A percentile compares a stretch with the other conserved stretches of the same genome.
Evolutionary conservation across 2,113 vertebrate species (phyloP).

Genomic region (Aplodontia rufa): DNA sequence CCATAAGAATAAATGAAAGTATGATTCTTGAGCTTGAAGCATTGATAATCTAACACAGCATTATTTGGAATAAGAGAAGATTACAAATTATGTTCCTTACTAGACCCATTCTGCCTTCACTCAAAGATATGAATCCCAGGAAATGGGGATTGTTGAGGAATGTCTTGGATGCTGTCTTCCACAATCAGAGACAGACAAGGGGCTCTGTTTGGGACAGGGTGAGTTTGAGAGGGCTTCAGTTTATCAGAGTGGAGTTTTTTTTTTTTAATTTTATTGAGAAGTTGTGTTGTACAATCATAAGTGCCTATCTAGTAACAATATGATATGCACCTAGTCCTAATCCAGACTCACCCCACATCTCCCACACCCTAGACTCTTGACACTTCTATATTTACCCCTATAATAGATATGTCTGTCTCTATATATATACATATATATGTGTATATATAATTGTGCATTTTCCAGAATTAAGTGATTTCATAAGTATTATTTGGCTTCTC

Average conservation of each 20-base stretch:
- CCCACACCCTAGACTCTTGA: no score
- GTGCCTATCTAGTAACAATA: no score
- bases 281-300: no score
- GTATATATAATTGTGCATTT: no score
- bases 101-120: not conserved
- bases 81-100: not conserved
- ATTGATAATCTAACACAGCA: not conserved
- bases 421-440: no score
- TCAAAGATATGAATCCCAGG: not conserved
- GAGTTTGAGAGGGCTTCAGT: not conserved
- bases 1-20: not conserved
- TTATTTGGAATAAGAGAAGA: not conserved
- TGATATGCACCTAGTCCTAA: no score
- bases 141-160: accelerated
- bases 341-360: no score
- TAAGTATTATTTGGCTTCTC: no score
- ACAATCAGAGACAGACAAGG: not conserved
- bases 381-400: no score
- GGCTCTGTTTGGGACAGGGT: not conserved
- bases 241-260: not conserved
- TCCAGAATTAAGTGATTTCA: no score
- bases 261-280: no score
- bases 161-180: not conserved
- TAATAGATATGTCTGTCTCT: no score
- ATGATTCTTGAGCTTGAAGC: not conserved